Conservation (phyloP, 1,140 invertebrate genomes). For the Drosophila nigrodunni region DNA sequence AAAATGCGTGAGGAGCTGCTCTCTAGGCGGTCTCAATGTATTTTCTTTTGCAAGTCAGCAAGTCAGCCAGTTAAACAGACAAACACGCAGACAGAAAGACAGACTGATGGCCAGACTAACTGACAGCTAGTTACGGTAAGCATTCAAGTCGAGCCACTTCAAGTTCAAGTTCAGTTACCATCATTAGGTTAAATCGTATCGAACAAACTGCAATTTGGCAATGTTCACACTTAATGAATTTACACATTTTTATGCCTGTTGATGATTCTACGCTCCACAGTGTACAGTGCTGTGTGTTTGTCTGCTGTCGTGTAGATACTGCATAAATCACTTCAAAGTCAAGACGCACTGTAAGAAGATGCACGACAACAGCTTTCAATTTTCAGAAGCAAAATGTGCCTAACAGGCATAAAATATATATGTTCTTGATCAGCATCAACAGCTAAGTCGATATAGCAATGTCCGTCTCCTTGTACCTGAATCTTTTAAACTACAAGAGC, state of each 20-base stretch:
- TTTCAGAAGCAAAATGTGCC: neutral
- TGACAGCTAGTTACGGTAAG: neutral
- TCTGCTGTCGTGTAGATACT: constrained; percentile 16
- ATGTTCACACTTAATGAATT: constrained; percentile 77
- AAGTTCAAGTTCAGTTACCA: constrained; percentile 68
- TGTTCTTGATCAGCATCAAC: too few relatives aligned
- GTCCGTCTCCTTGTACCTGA: too few relatives aligned
- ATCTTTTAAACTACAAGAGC: too few relatives aligned
- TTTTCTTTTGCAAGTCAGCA: constrained; percentile 45
- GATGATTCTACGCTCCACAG: neutral
- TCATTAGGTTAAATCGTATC: constrained; percentile 62
- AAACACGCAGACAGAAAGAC: neutral
- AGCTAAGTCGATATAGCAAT: too few relatives aligned
- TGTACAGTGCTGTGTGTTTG: neutral
- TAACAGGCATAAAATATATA: too few relatives aligned
- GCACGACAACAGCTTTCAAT: constrained; percentile 23
- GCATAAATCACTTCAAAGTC: constrained; percentile 74
- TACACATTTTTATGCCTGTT: constrained; percentile 44
- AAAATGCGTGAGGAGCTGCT: constrained; percentile 29
- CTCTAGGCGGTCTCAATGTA: constrained; percentile 19
- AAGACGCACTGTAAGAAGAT: constrained; percentile 46
- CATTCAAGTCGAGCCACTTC: constrained; percentile 49
- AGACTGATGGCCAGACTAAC: neutral
- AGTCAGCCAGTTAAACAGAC: constrained; percentile 27
- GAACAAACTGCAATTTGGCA: constrained; percentile 65